Base-by-base conservation (phyloP, 2,888 invertebrate genomes). In the Erynnis tages region DNA sequence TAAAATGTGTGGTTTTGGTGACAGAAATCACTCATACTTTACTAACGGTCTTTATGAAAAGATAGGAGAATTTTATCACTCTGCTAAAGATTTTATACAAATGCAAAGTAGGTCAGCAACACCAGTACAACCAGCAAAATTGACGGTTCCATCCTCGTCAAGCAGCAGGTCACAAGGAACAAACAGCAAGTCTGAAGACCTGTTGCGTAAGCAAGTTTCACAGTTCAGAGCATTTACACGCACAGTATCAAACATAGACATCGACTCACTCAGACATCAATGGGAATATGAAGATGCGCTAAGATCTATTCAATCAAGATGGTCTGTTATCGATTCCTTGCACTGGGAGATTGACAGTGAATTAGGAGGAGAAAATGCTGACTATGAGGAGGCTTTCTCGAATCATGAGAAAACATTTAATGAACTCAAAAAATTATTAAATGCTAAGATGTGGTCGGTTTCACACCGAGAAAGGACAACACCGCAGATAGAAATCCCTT, bases 341-440 rank as follows among this genome's bases (percentile, higher is more conserved):
- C 62, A 62, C 49, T 59, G 56, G 59, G 58, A 62, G 25, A 23
- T 59, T 11, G 57, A 59, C 13, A 55, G 37, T 27, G 60, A 60
- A 29, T 17, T 58, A 1, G 41, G 47, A 2, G 59, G 53, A 1
- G 53, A 49, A 10, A 54, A 61, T 34, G n/a, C 13, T 13, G 41
- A 49, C 6, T 64, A 60, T 27, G 60, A 61, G 43, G 16, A 30
- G 4, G 47, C 34, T 7, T 60, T 57, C 53, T 37, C 45, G 16
- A 54, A 27, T 1, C 50, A 59, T 30, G 60, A 62, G 23, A 41
- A 43, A 17, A 34, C 43, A 13, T 61, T 35, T 27, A 58, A 55
- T 19, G 29, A 53, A 4, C 10, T 63, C 8, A 63, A 63, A 53
- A 57, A 54, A 29, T 29, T 17, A 1, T 54, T 61, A 1, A 63